These are phyloP conservation scores for Holothuria glaberrima DNA, from an alignment of 35 echinoderm and acorn worm species.

Conservation along the genomic window DNA sequence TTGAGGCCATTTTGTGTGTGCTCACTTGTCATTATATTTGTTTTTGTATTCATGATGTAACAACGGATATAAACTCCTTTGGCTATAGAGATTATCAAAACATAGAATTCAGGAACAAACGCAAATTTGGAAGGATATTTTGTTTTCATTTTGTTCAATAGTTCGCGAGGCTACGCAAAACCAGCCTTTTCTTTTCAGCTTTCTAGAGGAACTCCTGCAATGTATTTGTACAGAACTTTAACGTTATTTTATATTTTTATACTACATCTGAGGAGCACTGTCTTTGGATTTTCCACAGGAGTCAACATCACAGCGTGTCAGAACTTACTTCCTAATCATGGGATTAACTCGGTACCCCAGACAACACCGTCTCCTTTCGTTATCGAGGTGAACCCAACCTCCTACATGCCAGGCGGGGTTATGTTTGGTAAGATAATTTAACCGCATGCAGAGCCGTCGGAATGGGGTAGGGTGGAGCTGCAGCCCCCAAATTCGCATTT, in stretches of 20 bases:
- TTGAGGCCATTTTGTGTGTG: neutral
- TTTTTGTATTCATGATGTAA: neutral
- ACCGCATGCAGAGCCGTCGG: too few relatives aligned
- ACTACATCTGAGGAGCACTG: conserved; percentile 9
- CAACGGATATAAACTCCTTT: neutral
- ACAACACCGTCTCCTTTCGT: neutral
- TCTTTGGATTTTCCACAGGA: conserved; percentile 21
- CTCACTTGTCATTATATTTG: neutral
- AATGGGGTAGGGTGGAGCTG: too few relatives aligned
- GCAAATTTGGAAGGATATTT: neutral
- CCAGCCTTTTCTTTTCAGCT: neutral
- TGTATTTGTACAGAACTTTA: neutral
- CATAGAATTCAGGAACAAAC: neutral
- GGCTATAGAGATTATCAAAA: neutral
- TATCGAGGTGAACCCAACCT: neutral
- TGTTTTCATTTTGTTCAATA: neutral
- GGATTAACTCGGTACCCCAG: neutral
- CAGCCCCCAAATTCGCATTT: too few relatives aligned
- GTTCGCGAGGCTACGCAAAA: neutral
- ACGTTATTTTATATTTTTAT: conserved; percentile 39
- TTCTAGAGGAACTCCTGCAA: neutral
- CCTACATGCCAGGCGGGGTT: neutral
- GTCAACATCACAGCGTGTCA: neutral
- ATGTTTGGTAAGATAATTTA: conserved; percentile 22
- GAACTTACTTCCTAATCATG: neutral